phyloP scores from a whole-genome alignment of 2,797 vertebrate species.

The Rhyacichthys aspro region DNA sequence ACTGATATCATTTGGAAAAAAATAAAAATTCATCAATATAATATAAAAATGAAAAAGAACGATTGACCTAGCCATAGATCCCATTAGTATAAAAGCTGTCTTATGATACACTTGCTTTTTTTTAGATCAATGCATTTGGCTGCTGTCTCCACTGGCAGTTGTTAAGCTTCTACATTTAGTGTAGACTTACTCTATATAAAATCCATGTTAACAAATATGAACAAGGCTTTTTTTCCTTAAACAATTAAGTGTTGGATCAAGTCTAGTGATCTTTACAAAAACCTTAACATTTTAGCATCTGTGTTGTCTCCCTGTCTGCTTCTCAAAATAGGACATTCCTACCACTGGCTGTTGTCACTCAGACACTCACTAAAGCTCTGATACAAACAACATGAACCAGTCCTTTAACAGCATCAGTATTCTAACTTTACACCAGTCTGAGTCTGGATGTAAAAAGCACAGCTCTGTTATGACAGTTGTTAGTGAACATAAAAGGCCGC shows the following conservation, averaged over 20 bases:
- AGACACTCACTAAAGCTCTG: too few relatives aligned
- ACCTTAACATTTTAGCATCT: too few relatives aligned
- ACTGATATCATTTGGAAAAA: too few relatives aligned
- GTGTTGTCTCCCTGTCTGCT: too few relatives aligned
- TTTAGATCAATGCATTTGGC: background rate
- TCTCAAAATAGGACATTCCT: too few relatives aligned
- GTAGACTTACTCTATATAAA: background rate
- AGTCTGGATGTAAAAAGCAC: conserved; percentile 29
- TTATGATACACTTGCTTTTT: background rate
- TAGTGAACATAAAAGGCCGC: conserved; percentile 43
- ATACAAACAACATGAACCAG: background rate
- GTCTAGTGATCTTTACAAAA: too few relatives aligned
- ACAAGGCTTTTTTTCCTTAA: too few relatives aligned
- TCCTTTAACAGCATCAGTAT: conserved; percentile 2
- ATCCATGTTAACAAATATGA: background rate
- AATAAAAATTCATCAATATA: too few relatives aligned
- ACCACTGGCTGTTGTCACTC: too few relatives aligned
- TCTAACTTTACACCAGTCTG: conserved; percentile 40
- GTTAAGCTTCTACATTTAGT: background rate
- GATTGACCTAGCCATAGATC: background rate
- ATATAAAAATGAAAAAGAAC: too few relatives aligned
- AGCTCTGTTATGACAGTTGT: conserved; percentile 49
- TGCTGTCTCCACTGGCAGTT: background rate
- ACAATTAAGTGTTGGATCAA: too few relatives aligned
- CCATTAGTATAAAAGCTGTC: background rate